Conservation (phyloP, 2,888 invertebrate genomes). For the Cheilosia vulpina region DNA sequence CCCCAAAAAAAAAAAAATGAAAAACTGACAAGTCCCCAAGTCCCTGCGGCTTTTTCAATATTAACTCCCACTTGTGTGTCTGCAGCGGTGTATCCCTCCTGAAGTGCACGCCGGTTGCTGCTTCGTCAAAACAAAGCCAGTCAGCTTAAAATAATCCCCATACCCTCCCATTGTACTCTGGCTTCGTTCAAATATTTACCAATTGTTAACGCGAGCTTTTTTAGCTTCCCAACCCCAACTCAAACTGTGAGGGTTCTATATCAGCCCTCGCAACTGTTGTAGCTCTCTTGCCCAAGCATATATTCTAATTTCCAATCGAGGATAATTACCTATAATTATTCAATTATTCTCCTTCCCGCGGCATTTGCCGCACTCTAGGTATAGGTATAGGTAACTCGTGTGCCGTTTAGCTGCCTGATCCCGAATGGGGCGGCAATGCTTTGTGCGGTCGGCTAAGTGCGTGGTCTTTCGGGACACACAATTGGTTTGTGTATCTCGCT, state of each 20-base stretch:
- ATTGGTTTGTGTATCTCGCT: conserved; percentile 17
- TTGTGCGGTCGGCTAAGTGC: conserved; percentile 61
- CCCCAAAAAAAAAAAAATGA: conserved; percentile 2
- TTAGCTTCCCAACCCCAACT: conserved; percentile 21
- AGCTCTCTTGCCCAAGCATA: conserved; percentile 35
- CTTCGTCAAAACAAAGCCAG: conserved; percentile 38
- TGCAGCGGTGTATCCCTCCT: neutral
- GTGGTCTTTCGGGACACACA: conserved; percentile 43
- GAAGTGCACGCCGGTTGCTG: neutral
- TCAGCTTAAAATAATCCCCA: conserved; percentile 20
- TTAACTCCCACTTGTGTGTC: conserved; percentile 32
- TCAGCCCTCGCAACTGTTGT: conserved; percentile 11
- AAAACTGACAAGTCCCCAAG: neutral
- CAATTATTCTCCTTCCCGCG: conserved; percentile 54
- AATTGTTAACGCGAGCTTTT: conserved; percentile 41
- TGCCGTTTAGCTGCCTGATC: conserved; percentile 28
- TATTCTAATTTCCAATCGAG: conserved; percentile 71
- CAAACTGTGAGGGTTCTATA: conserved; percentile 5
- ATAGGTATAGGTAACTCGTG: neutral
- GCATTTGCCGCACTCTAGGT: neutral
- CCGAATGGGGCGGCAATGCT: conserved; percentile 29
- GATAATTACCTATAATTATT: conserved; percentile 74
- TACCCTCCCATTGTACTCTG: neutral
- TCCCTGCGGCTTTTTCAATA: conserved; percentile 26
- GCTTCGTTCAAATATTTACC: conserved; percentile 63